Percentiles rank a stretch among this genome's conserved stretches.
phyloP scores from a whole-genome alignment of 2,113 vertebrate species.

The Neopipo cinnamomea region DNA sequence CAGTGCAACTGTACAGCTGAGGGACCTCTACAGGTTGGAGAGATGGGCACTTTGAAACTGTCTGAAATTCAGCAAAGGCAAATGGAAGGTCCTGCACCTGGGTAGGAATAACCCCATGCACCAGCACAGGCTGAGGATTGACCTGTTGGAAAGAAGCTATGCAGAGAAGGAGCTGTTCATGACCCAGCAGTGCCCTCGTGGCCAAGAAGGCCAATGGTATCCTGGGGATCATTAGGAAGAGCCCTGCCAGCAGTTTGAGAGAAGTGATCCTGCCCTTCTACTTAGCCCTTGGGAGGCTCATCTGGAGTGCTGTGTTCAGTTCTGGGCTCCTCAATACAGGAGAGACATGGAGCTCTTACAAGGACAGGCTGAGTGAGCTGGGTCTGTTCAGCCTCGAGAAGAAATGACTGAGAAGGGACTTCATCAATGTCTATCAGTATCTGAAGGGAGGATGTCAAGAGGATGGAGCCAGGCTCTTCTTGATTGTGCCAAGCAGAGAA shows the following conservation, averaged over 20 bases:
- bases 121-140: neutral
- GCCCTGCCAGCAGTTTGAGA: accelerated
- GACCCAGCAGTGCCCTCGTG: neutral
- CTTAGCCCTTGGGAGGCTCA: neutral
- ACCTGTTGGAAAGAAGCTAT: neutral
- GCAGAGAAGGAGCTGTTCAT: neutral
- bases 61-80: neutral
- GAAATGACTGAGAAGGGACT: no score
- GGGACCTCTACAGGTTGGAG: neutral
- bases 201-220: neutral
- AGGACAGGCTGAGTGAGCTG: neutral
- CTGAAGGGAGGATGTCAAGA: neutral
- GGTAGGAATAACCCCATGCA: neutral
- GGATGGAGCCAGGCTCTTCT: neutral
- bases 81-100: neutral
- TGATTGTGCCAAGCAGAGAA: neutral
- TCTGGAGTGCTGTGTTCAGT: neutral
- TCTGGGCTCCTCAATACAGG: neutral
- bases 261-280: neutral
- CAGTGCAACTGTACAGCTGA: neutral
- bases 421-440: neutral
- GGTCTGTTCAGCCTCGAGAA: neutral
- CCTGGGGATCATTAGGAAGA: neutral
- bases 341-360: neutral
- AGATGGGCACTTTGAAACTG: neutral